Percentiles rank a stretch among this genome's conserved stretches.
Conservation (phyloP, 1,140 invertebrate genomes). For the Anoplolepis gracilipes region DNA sequence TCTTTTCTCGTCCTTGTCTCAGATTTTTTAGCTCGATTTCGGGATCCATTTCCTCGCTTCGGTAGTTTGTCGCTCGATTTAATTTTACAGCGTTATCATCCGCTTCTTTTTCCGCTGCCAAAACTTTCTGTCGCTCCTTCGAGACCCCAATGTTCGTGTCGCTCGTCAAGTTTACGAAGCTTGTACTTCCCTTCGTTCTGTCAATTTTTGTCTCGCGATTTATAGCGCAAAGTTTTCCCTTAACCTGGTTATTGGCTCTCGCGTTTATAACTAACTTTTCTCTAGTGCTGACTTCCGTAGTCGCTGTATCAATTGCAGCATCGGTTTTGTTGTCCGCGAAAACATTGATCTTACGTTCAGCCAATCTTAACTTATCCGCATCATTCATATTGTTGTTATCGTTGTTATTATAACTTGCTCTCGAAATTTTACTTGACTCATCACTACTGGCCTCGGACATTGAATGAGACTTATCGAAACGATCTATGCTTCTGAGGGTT, state of each 20-base stretch:
- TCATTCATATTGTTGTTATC: constrained; percentile 1
- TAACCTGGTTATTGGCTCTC: constrained; percentile 44
- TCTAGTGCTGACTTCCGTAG: background rate
- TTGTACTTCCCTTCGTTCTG: background rate
- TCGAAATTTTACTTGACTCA: background rate
- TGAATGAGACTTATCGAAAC: background rate
- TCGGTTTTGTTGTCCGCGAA: constrained; percentile 60
- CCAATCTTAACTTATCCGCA: constrained; percentile 57
- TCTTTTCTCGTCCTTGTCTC: background rate
- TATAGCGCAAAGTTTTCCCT: constrained; percentile 30
- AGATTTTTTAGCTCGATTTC: constrained; percentile 46
- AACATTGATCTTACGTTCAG: constrained; percentile 70
- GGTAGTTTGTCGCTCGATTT: constrained; percentile 42
- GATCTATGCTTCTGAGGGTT: background rate
- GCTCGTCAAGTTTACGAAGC: constrained; percentile 45
- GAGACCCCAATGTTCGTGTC: constrained; percentile 13
- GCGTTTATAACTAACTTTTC: constrained; percentile 49
- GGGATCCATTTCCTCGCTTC: constrained; percentile 25
- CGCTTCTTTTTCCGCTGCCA: background rate
- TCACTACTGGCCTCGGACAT: background rate
- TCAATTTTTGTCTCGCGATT: constrained; percentile 59
- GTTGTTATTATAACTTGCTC: background rate
- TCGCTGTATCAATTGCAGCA: constrained; percentile 3
- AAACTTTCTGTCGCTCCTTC: constrained; percentile 33
- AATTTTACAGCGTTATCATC: constrained; percentile 56